These are phyloP conservation scores for Metopolophium dirhodum DNA, from an alignment of 1,140 invertebrate species.

Conservation along the genomic window DNA sequence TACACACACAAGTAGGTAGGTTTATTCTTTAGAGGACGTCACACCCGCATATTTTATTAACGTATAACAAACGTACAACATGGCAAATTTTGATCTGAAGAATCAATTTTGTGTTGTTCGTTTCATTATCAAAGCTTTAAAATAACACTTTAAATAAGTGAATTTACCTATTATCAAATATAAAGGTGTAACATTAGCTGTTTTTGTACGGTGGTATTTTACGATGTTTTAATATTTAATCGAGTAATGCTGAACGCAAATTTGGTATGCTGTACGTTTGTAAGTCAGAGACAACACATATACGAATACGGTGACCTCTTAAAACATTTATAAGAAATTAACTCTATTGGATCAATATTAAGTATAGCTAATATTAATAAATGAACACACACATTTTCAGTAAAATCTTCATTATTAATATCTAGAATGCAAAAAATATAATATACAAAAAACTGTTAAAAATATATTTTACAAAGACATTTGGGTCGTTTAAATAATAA, in stretches of 20 bases:
- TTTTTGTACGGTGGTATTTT: neutral
- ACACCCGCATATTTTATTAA: neutral
- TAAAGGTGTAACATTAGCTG: neutral
- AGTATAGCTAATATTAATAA: too few relatives aligned
- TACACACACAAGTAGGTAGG: too few relatives aligned
- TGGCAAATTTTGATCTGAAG: neutral
- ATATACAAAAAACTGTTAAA: too few relatives aligned
- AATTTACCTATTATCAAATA: neutral
- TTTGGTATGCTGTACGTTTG: too few relatives aligned
- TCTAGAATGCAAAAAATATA: too few relatives aligned
- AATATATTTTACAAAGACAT: too few relatives aligned
- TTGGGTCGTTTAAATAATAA: too few relatives aligned
- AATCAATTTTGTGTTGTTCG: neutral
- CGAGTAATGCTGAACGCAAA: too few relatives aligned
- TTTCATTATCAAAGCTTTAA: neutral
- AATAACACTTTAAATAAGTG: neutral
- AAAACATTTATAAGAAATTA: too few relatives aligned
- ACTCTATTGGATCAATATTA: neutral
- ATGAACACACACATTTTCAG: too few relatives aligned
- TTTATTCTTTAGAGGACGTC: neutral
- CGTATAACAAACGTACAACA: neutral
- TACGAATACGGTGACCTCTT: too few relatives aligned
- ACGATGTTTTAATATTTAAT: neutral
- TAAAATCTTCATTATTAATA: too few relatives aligned
- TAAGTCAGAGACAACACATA: neutral